Base-by-base conservation (phyloP, 1,140 invertebrate genomes). In the Daktulosphaira vitifoliae region DNA sequence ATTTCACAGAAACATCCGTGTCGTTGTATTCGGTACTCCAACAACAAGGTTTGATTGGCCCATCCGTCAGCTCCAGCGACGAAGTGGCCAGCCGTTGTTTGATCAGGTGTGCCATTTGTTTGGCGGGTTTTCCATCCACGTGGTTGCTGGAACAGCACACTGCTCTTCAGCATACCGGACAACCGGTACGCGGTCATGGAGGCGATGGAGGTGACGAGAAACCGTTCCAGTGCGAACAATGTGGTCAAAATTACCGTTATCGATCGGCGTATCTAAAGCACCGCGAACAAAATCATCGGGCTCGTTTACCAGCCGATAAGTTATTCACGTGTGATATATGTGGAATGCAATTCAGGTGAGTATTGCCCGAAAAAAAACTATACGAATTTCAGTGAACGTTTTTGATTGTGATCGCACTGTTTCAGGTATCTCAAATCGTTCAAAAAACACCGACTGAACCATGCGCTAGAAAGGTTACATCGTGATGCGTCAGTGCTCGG, bases 191-290 rank as follows among this genome's bases (percentile, higher is more conserved):
- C 44, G 51, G 66, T 48, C 42, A 56, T 48, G 26, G 69, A n/a
- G 46, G 53, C 20, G 66, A 44, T 42, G 52, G 68, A 44, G 53
- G 68, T 6, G 84, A 89, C 69, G 89, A 91, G 73, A 92, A 91
- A 71, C 88, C 89, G n/a, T 91, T 90, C 76, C 88, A 89, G 9
- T 92, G 89, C 76, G 88, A 91, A 70, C 88, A 91, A 71, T 92
- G 89, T 74, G 89, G 89, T 8, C 89, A 92, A 70, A 88, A 87
- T 70, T 92, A 92, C 75, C 82, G 88, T 68, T 92, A 92, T 72
- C 81, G 89, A 49, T 91, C 88, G 18, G 88, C 89, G 7, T 92
- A 90, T 74, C 85, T 89, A 33, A 90, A 90, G 71, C 89, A 92
- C 73, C 82, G 89, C 48, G 89, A 91, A 72, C 89, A 91, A 74